Percentiles rank a stretch among this genome's conserved stretches.
phyloP scores from a whole-genome alignment of 2,797 vertebrate species.

The Menidia menidia region DNA sequence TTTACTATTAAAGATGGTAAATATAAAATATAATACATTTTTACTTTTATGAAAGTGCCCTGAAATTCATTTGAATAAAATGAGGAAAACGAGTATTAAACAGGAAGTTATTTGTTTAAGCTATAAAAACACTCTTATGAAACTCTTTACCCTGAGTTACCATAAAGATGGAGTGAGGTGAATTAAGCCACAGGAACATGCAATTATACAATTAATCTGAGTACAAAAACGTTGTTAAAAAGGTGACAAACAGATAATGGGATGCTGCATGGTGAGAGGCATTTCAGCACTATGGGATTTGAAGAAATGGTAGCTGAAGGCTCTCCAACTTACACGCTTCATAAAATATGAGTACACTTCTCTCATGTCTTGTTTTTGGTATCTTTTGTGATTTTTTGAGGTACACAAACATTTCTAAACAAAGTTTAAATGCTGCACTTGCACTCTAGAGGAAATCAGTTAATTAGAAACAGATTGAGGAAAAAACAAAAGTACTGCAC shows the following conservation, averaged over 20 bases:
- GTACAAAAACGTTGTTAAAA: constrained; percentile 48
- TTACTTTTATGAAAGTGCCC: background rate
- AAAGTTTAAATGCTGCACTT: constrained; percentile 56
- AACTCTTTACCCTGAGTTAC: constrained; percentile 7
- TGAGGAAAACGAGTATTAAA: background rate
- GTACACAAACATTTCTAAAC: constrained; percentile 56
- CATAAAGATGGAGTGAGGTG: constrained; percentile 37
- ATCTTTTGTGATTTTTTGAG: constrained; percentile 21
- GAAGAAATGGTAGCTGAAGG: constrained; percentile 30
- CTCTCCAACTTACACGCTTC: constrained; percentile 23
- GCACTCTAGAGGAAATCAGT: constrained; percentile 40
- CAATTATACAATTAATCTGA: constrained; percentile 19
- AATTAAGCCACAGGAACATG: constrained; percentile 40
- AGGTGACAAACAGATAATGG: constrained; percentile 59
- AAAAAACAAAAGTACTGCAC: constrained; percentile 4
- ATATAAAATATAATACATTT: background rate
- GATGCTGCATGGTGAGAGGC: constrained; percentile 22
- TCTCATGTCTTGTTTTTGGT: constrained; percentile 25
- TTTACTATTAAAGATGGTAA: background rate
- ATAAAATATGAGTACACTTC: constrained; percentile 27
- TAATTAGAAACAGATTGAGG: constrained; percentile 71
- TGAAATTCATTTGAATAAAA: background rate
- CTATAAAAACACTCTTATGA: constrained; percentile 5
- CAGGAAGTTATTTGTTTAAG: background rate
- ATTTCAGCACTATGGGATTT: constrained; percentile 42